These are phyloP conservation scores for Morphnarchus princeps DNA, from an alignment of 2,113 vertebrate species.

Conservation along the genomic window DNA sequence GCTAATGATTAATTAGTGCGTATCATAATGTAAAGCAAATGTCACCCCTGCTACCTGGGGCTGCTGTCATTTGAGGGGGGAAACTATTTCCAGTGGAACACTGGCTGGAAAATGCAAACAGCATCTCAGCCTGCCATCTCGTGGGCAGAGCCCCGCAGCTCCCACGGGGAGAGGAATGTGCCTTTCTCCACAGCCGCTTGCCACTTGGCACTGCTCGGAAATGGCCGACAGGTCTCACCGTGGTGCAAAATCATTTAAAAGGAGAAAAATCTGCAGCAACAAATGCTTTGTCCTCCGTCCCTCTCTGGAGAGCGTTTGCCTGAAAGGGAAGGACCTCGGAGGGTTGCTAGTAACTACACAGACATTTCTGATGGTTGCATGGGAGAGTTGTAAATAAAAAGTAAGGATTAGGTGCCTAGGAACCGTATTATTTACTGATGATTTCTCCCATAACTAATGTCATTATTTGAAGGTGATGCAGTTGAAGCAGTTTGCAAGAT, in stretches of 20 bases:
- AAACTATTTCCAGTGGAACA: constrained; percentile 67
- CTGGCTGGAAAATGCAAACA: constrained; percentile 51
- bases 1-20: constrained; percentile 99
- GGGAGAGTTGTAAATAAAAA: not conserved
- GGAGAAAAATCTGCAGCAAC: not conserved
- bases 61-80: constrained; percentile 82
- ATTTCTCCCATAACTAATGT: not conserved
- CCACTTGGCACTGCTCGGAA: not conserved
- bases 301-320: not conserved
- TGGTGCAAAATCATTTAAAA: not conserved
- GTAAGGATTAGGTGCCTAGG: not conserved
- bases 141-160: constrained; percentile 70
- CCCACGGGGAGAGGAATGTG: not conserved
- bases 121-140: constrained; percentile 88
- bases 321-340: not conserved
- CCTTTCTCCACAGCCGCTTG: not conserved
- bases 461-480: not conserved
- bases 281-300: not conserved
- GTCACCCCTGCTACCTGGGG: constrained; percentile 90
- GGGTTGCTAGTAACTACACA: not conserved
- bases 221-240: not conserved
- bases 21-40: constrained; percentile 98
- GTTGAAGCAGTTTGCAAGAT: not conserved
- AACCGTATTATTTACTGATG: not conserved
- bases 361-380: not conserved